Conservation (phyloP, 1,140 invertebrate species). For the Tetranychus cinnabarinus region DNA sequence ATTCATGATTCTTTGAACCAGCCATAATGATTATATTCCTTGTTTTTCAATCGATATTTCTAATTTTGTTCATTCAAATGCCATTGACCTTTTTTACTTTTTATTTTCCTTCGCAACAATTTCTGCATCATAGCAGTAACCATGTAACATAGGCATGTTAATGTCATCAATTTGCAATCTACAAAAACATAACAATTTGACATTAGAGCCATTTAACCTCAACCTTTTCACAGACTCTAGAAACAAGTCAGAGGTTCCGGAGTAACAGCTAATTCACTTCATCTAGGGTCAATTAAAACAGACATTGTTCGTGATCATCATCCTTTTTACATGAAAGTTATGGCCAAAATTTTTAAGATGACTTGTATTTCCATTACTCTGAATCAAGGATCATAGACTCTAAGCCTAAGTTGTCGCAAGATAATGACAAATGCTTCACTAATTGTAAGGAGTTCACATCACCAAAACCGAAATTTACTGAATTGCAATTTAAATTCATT, state of each 20-base stretch:
- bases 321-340: not conserved
- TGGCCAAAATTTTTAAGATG: too few relatives aligned
- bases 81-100: not conserved
- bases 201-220: too few relatives aligned
- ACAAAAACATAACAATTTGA: too few relatives aligned
- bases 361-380: too few relatives aligned
- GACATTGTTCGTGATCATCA: not conserved
- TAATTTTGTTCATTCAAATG: not conserved
- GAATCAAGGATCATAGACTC: too few relatives aligned
- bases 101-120: too few relatives aligned
- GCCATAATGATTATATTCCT: not conserved
- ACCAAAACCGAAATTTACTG: not conserved
- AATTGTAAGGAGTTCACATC: slow-evolving; percentile 30
- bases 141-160: too few relatives aligned
- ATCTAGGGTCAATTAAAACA: not conserved
- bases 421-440: too few relatives aligned
- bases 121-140: too few relatives aligned
- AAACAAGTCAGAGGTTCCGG: slow-evolving; percentile 22
- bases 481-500: too few relatives aligned
- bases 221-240: slow-evolving; percentile 22
- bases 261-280: not conserved
- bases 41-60: not conserved
- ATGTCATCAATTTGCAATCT: too few relatives aligned
- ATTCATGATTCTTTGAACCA: not conserved
- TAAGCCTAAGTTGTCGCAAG: too few relatives aligned